These are phyloP conservation scores for Heterodera filipjevi DNA, from an alignment of 2,888 invertebrate species.

Conservation along the genomic window DNA sequence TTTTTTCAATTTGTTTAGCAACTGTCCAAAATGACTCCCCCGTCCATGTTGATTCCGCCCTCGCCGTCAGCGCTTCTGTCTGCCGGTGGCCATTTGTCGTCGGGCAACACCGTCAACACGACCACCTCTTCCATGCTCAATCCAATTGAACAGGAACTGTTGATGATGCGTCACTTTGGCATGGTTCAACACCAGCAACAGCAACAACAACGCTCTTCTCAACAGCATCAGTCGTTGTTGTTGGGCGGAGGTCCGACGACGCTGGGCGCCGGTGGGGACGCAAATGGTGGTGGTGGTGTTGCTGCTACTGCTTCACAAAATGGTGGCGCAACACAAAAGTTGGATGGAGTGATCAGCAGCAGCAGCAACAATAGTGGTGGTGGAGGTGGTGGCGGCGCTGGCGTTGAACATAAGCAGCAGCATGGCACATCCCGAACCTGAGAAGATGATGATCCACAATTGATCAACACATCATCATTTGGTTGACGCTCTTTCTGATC, in stretches of 20 bases:
- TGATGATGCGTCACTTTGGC: constrained; percentile 35
- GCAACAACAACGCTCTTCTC: not conserved
- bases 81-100: not conserved
- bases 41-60: not conserved
- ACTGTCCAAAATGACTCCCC: not conserved
- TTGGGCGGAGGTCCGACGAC: not conserved
- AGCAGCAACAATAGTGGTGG: no score
- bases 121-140: constrained; percentile 8
- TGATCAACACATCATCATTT: not conserved
- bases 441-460: not conserved
- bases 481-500: not conserved
- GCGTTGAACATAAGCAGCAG: not conserved
- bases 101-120: not conserved
- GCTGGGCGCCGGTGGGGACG: not conserved
- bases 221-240: not conserved
- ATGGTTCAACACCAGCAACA: constrained; percentile 1
- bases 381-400: not conserved
- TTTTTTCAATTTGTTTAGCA: not conserved
- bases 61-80: not conserved
- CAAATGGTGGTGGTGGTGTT: no score
- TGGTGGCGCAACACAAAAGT: not conserved
- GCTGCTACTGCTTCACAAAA: no score
- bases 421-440: not conserved
- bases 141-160: constrained; percentile 33
- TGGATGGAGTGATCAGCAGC: not conserved